These are phyloP conservation scores for Phyllostomus hastatus DNA, from an alignment of 2,113 vertebrate genomes.

Conservation along the genomic window DNA sequence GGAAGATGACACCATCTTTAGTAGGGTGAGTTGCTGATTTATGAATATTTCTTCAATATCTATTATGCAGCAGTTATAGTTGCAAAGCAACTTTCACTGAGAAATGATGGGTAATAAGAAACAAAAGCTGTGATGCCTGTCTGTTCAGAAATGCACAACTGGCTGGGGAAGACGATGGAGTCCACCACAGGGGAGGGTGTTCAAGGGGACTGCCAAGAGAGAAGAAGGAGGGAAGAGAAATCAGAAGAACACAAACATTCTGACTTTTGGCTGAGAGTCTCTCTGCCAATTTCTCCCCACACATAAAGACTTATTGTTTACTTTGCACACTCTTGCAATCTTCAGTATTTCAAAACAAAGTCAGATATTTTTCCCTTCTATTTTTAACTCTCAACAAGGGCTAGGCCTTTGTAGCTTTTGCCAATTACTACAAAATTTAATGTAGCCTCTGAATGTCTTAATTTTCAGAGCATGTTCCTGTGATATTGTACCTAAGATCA, in stretches of 20 bases:
- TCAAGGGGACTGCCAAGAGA: slow-evolving; percentile 28
- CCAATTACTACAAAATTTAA: background rate
- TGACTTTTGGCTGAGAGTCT: slow-evolving; percentile 43
- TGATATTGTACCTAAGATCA: background rate
- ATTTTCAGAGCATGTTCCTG: background rate
- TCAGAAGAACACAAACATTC: background rate
- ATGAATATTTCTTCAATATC: background rate
- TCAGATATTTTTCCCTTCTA: background rate
- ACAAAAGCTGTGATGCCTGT: background rate
- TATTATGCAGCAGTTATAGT: background rate
- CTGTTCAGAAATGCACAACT: background rate
- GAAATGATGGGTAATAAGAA: background rate
- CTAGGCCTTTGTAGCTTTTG: background rate
- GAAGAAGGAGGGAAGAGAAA: background rate
- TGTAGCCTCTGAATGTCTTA: background rate
- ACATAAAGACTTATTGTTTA: background rate
- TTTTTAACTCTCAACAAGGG: background rate
- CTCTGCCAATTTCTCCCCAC: background rate
- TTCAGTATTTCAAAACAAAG: slow-evolving; percentile 43
- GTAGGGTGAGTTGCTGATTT: background rate
- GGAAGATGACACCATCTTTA: slow-evolving; percentile 4
- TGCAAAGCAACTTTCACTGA: background rate
- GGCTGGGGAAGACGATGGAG: background rate
- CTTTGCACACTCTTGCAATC: background rate
- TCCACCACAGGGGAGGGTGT: background rate